Evolutionary conservation across 2,797 vertebrate species (phyloP), one percentile per base, ranked within the genome.

Genomic region (Argya squamiceps): DNA sequence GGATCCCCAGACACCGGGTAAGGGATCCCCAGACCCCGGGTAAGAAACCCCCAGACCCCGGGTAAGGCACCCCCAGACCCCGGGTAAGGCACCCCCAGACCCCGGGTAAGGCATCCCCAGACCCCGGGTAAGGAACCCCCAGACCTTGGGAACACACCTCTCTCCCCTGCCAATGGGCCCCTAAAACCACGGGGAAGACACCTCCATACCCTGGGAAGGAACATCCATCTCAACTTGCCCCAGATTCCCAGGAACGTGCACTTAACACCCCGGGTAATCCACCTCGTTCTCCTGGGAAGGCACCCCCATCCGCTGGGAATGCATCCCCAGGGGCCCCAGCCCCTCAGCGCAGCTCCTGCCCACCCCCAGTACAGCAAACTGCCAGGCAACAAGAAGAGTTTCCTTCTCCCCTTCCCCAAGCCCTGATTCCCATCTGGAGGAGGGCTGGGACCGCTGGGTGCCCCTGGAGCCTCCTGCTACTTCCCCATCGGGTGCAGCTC

Each of bases 151-250:
- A 34, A 29, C 6, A 3, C 2, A 8, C 27, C 39, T 21, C 16
- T 19, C 19, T 43, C 24, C 30, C 47, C 32, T 63, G 24, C 7
- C 37, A 43, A 15, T 7, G 24, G 1, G 1, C 24, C 24, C 24
- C 47, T 44, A 53, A 64, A 30, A 24, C 8, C 39, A 20, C 13
- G 98, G 99, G 32, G 98, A 96, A 97, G 95, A 50, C 21, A 30
- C 22, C 7, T 6, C n/a, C 41, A 36, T 15, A 53, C 9, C 11
- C 0, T 24, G 39, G 27, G 62, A 36, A 32, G 10, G 21, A 17
- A 32, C 30, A 39, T 39, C 23, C 41, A 14, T 30, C 16, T 36
- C 39, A 30, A 9, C 1, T 5, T 2, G 1, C n/a, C n/a, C 49
- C 75, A 53, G 49, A 32, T 44, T 10, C 18, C 15, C 2, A 3